These are phyloP conservation scores for Microtus richardsoni DNA, from an alignment of 2,113 vertebrate genomes.

Conservation along the genomic window DNA sequence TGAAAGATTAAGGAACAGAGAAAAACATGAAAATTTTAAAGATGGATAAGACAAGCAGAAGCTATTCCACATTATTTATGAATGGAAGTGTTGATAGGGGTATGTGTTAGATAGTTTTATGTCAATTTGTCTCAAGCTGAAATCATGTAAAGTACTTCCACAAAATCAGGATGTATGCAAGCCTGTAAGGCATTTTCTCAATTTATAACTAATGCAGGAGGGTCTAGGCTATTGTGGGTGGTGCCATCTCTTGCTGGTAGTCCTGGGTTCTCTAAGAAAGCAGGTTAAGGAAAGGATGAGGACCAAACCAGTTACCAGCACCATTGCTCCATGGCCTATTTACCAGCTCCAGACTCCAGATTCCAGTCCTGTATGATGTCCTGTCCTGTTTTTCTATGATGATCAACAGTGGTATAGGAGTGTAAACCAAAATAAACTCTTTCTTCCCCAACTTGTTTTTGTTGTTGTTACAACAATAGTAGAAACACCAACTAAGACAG, in stretches of 20 bases:
- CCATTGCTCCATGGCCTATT: accelerated
- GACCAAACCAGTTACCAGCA: background rate
- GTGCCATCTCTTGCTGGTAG: background rate
- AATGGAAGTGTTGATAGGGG: background rate
- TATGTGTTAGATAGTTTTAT: background rate
- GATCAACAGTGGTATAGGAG: background rate
- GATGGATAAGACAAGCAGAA: background rate
- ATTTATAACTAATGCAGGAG: accelerated
- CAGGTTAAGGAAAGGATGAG: background rate
- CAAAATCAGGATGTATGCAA: background rate
- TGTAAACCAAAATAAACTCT: background rate
- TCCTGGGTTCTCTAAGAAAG: background rate
- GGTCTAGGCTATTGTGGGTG: background rate
- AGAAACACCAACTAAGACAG: background rate
- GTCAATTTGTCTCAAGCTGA: background rate
- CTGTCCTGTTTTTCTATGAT: background rate
- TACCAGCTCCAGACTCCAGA: background rate
- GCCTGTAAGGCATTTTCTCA: background rate
- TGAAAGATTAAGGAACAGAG: background rate
- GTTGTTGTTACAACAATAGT: background rate
- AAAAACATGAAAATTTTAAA: background rate
- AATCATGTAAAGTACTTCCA: background rate
- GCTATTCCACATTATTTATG: background rate
- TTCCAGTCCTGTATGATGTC: background rate
- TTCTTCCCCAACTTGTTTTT: too few relatives aligned